Evolutionary conservation across 1,140 invertebrate species (phyloP).

Genomic region (Lepidurus apus): DNA sequence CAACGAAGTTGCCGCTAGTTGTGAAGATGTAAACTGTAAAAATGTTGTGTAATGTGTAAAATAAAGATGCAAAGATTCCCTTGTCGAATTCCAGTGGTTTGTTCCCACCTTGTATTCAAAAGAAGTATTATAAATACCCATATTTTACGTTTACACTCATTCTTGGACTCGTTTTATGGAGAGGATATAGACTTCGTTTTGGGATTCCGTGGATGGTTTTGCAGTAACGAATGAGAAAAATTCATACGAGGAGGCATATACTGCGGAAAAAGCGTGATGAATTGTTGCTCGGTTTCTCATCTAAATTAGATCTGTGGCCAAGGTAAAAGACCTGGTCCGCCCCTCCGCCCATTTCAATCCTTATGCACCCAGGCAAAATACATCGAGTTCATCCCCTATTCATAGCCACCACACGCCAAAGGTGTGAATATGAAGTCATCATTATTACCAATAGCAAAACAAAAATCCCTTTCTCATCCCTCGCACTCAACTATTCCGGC

Average conservation of each 20-base stretch:
- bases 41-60: no score
- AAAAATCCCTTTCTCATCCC: neutral
- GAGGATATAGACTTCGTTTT: no score
- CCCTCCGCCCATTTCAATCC: slow-evolving; percentile 11
- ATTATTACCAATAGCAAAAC: neutral
- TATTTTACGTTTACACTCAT: no score
- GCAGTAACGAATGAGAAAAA: neutral
- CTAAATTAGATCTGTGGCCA: slow-evolving; percentile 18
- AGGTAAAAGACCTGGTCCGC: slow-evolving; percentile 16
- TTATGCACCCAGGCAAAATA: neutral
- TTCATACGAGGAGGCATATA: neutral
- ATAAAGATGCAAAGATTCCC: no score
- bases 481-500: neutral
- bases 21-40: no score
- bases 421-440: slow-evolving; percentile 21
- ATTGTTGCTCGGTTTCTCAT: slow-evolving; percentile 8
- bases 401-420: slow-evolving; percentile 8
- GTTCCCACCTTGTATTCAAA: no score
- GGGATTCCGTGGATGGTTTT: no score
- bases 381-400: slow-evolving; percentile 11
- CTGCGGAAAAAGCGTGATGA: neutral
- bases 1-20: no score
- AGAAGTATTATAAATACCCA: no score
- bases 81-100: no score
- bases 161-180: no score